phyloP scores from a whole-genome alignment of 2,888 invertebrate genomes.

The Stenichneumon culpator region DNA sequence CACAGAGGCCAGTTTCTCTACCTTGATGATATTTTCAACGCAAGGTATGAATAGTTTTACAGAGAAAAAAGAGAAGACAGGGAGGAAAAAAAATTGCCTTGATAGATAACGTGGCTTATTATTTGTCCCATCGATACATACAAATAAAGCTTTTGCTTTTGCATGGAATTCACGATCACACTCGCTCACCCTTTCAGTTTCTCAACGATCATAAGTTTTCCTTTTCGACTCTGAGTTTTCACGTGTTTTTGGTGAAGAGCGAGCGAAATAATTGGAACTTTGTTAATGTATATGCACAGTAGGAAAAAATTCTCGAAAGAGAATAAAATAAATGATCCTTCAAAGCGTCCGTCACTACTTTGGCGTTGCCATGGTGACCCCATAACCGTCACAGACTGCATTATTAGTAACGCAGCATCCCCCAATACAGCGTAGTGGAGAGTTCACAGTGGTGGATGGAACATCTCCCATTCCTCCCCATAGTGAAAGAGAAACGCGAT shows the following conservation, averaged over 20 bases:
- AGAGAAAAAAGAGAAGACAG: background rate
- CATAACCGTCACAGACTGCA: background rate
- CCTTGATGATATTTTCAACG: constrained; percentile 17
- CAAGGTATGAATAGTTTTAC: background rate
- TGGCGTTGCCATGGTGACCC: constrained; percentile 29
- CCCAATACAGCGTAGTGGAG: constrained; percentile 38
- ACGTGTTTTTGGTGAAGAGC: background rate
- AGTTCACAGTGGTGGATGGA: constrained; percentile 19
- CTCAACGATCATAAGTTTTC: no score
- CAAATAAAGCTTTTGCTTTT: background rate
- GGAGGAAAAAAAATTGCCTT: constrained; percentile 5
- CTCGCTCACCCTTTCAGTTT: background rate
- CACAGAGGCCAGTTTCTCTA: constrained; percentile 17
- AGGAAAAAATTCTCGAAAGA: background rate
- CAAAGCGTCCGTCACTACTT: constrained; percentile 4
- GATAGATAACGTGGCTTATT: constrained; percentile 24
- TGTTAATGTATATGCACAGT: background rate
- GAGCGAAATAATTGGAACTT: background rate
- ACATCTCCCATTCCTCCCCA: constrained; percentile 11
- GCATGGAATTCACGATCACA: constrained; percentile 39
- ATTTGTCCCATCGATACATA: constrained; percentile 10
- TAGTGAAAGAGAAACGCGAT: constrained; percentile 37
- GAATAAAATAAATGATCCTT: background rate
- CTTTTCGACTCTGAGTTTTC: background rate
- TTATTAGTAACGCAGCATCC: constrained; percentile 50